Conservation (phyloP, 1,140 invertebrate genomes). For the Tyrophagus putrescentiae region DNA sequence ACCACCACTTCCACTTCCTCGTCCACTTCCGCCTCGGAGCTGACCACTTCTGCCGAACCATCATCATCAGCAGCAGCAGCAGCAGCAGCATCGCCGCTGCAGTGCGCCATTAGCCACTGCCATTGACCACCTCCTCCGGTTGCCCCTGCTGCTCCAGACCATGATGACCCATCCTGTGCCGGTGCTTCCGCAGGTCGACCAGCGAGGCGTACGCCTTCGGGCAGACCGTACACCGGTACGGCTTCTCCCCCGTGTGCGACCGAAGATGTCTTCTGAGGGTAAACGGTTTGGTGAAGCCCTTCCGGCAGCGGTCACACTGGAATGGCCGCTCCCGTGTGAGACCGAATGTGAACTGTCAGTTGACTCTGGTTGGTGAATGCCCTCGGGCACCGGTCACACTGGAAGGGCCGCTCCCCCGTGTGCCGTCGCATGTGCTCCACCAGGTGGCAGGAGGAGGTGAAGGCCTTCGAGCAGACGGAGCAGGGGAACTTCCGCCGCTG, state of each 20-base stretch:
- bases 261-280: conserved; percentile 45
- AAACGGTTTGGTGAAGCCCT: conserved; percentile 40
- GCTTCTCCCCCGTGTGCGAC: conserved; percentile 34
- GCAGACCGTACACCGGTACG: conserved; percentile 33
- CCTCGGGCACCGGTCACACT: conserved; percentile 28
- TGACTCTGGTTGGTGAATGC: conserved; percentile 13
- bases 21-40: too few relatives aligned
- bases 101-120: too few relatives aligned
- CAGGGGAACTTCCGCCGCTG: not conserved
- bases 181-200: too few relatives aligned
- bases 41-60: too few relatives aligned
- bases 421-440: conserved; percentile 56
- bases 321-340: conserved; percentile 37
- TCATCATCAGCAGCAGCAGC: too few relatives aligned
- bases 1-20: too few relatives aligned
- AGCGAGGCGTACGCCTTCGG: not conserved
- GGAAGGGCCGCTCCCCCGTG: conserved; percentile 37
- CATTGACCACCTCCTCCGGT: too few relatives aligned
- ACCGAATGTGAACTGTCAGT: not conserved
- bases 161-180: too few relatives aligned
- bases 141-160: too few relatives aligned
- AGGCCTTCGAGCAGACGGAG: not conserved
- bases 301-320: conserved; percentile 48
- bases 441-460: conserved; percentile 40
- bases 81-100: too few relatives aligned